Evolutionary conservation across 2,888 invertebrate species (phyloP), one percentile per base, ranked within the genome.

Genomic region (Mechanitis mazaeus): DNA sequence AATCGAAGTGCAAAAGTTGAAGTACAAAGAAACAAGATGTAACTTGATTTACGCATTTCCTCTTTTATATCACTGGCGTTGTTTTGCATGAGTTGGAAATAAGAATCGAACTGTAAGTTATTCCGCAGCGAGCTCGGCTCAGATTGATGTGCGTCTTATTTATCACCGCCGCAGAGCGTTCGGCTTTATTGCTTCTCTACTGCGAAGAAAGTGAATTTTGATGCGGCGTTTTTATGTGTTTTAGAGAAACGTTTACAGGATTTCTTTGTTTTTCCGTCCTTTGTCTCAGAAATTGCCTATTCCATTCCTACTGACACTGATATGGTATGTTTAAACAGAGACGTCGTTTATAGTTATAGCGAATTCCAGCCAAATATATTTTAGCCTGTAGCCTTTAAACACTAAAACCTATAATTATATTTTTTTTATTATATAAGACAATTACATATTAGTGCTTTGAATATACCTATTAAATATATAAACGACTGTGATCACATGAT

Each of bases 151-250:
- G 71, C 71, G 71, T 78, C 76, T 78, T 78, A 78, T 79, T 78
- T 79, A 78, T 78, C 70, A 71, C 71, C 71, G 71, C 72, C 59
- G 57, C 57, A 60, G 71, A 72, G 69, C 69, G 69, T 75, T 75
- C 75, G 75, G 72, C 75, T 81, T 82, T 82, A 83, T 79, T 73
- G 75, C 75, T 72, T 68, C 74, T 73, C 74, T 73, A 61, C 74
- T 78, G 83, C 84, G 77, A 74, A 75, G 80, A 81, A 84, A 85
- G 85, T 85, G 85, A 85, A 84, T 85, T 85, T 85, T 85, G 85
- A 85, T 85, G 83, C 76, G 81, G 77, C 65, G 67, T 62, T 77
- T 77, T 82, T 81, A 82, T 79, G 77, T 79, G 76, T 76, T 79
- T 75, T 78, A 75, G 79, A 81, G 81, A 78, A 80, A 80, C 81